Evolutionary conservation across 2,888 invertebrate species (phyloP).

Genomic region (Melitaea athalia): DNA sequence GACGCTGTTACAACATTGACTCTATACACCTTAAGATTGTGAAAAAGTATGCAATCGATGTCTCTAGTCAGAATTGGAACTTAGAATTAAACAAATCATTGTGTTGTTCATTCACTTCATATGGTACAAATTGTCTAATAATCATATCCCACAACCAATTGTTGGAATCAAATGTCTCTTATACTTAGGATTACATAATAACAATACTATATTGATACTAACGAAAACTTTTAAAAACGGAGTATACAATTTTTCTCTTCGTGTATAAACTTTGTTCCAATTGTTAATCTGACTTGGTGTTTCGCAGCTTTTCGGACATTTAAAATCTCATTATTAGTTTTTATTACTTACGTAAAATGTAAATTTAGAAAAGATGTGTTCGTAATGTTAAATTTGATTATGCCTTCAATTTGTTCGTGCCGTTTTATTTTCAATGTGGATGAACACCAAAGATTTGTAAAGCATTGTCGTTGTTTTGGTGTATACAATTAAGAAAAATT

Average conservation of each 20-base stretch:
- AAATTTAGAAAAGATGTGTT: slow-evolving; percentile 74
- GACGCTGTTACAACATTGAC: slow-evolving; percentile 62
- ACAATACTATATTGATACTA: neutral
- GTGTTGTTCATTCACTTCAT: slow-evolving; percentile 43
- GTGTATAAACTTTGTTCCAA: slow-evolving; percentile 36
- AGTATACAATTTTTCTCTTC: neutral
- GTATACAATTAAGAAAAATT: slow-evolving; percentile 80
- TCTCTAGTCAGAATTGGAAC: slow-evolving; percentile 80
- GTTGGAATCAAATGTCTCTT: neutral
- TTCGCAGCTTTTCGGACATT: slow-evolving; percentile 80
- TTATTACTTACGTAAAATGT: slow-evolving; percentile 67
- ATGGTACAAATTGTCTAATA: slow-evolving; percentile 22
- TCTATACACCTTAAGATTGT: slow-evolving; percentile 44
- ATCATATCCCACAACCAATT: neutral
- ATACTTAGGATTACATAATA: slow-evolving; percentile 1
- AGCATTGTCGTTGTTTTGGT: slow-evolving; percentile 75
- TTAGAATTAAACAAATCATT: slow-evolving; percentile 54
- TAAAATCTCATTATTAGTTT: slow-evolving; percentile 78
- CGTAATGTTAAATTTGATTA: slow-evolving; percentile 68
- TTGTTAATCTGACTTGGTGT: slow-evolving; percentile 61
- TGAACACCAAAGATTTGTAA: slow-evolving; percentile 81
- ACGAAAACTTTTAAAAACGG: neutral
- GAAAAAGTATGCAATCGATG: slow-evolving; percentile 57
- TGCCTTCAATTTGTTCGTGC: slow-evolving; percentile 71
- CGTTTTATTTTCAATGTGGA: slow-evolving; percentile 74